These are phyloP conservation scores for Thripadectes ignobilis DNA, from an alignment of 2,797 vertebrate genomes.

Conservation along the genomic window DNA sequence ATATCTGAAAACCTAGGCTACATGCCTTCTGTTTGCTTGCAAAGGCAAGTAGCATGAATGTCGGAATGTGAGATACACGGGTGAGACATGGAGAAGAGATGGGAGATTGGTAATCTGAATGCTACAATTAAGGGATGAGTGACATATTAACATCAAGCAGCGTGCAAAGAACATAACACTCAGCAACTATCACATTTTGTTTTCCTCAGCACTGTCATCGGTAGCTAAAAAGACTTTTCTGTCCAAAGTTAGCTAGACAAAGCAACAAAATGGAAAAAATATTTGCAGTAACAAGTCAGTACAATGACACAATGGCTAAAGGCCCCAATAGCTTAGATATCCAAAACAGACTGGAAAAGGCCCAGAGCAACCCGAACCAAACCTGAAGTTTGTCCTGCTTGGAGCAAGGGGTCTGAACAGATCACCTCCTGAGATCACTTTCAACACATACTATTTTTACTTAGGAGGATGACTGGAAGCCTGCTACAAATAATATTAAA, in stretches of 20 bases:
- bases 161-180: not conserved
- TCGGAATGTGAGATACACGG: not conserved
- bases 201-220: not conserved
- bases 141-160: not conserved
- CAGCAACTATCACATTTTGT: fast-evolving
- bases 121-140: not conserved
- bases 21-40: not conserved
- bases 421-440: not conserved
- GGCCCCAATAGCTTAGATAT: not conserved
- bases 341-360: not conserved
- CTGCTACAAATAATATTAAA: not conserved
- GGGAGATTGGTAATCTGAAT: not conserved
- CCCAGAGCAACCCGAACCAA: not conserved
- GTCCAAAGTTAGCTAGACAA: not conserved
- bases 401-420: not conserved
- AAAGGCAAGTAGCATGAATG: not conserved
- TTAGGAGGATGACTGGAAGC: not conserved
- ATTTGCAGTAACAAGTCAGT: not conserved
- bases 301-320: not conserved
- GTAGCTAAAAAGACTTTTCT: not conserved
- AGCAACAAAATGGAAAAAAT: not conserved
- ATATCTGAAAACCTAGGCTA: not conserved
- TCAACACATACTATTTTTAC: not conserved
- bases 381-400: not conserved
- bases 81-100: not conserved